Evolutionary conservation across 2,797 vertebrate genomes (phyloP).

Genomic region (Natrix natrix): DNA sequence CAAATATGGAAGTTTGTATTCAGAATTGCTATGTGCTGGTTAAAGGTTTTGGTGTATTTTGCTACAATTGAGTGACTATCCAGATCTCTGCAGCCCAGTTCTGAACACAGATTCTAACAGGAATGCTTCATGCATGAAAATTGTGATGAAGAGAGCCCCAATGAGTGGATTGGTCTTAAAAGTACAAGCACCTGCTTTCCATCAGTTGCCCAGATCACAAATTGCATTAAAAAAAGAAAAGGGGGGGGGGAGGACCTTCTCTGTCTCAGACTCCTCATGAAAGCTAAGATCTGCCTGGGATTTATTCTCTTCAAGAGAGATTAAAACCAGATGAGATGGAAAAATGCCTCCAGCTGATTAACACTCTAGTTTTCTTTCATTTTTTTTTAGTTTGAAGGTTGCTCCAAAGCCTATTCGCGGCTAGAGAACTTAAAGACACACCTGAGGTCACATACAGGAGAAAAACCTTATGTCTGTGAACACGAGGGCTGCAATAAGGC

Average conservation of each 20-base stretch:
- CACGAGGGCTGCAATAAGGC: conserved; percentile 99
- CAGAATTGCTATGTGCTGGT: background rate
- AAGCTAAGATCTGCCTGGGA: conserved; percentile 50
- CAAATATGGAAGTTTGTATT: conserved; percentile 5
- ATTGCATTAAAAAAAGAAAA: conserved; percentile 23
- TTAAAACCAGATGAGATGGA: conserved; percentile 65
- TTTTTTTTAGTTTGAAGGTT: conserved; percentile 90
- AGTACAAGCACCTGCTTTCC: conserved; percentile 5
- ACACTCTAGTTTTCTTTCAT: conserved; percentile 52
- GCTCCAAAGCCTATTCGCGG: conserved; percentile 94
- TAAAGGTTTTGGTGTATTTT: background rate
- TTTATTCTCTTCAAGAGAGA: conserved; percentile 59
- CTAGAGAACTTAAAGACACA: conserved; percentile 99
- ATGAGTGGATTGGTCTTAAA: background rate
- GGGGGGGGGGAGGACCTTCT: conserved; percentile 3
- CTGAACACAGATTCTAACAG: background rate
- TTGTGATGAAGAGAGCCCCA: background rate
- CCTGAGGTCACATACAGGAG: conserved; percentile 96
- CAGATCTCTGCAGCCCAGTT: background rate
- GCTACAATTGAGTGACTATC: conserved; percentile 38
- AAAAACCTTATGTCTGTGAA: conserved; percentile 98
- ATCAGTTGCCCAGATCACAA: conserved; percentile 50
- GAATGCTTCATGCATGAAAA: background rate
- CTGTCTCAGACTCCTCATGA: conserved; percentile 23
- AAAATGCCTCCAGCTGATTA: conserved; percentile 62